These are phyloP conservation scores for Zapornia atra DNA, from an alignment of 2,113 vertebrate genomes.

Conservation along the genomic window DNA sequence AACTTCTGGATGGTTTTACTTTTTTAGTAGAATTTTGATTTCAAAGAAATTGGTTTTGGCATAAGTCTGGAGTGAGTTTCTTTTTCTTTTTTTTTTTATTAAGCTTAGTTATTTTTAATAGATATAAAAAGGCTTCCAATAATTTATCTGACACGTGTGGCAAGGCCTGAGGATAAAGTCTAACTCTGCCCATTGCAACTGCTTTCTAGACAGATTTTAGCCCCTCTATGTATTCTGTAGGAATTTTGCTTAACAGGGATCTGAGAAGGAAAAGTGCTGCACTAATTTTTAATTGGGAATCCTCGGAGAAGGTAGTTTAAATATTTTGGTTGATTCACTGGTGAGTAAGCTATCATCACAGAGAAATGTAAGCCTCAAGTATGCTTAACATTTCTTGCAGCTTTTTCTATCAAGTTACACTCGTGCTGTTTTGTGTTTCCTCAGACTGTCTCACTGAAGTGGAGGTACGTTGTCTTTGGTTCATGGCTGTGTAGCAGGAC, in stretches of 20 bases:
- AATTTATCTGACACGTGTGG: not conserved
- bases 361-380: not conserved
- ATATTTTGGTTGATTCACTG: not conserved
- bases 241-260: not conserved
- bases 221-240: not conserved
- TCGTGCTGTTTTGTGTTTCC: not conserved
- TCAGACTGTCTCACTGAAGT: not conserved
- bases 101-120: not conserved
- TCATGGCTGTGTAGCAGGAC: not conserved
- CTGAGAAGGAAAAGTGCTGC: not conserved
- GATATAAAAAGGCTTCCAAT: not conserved
- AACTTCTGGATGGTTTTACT: constrained; percentile 55
- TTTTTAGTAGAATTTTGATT: constrained; percentile 28
- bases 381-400: not conserved
- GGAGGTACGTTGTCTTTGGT: not conserved
- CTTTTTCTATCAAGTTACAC: not conserved
- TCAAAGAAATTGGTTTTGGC: constrained; percentile 31
- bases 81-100: not conserved
- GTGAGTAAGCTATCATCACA: not conserved
- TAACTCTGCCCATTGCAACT: not conserved
- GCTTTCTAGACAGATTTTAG: not conserved
- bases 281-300: not conserved
- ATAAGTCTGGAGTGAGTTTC: not conserved
- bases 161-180: not conserved
- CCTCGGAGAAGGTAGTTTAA: not conserved